Percentiles rank a stretch among this genome's conserved stretches.
Evolutionary conservation across 1,140 invertebrate genomes (phyloP).

Genomic region (Scaptomyza graminum): DNA sequence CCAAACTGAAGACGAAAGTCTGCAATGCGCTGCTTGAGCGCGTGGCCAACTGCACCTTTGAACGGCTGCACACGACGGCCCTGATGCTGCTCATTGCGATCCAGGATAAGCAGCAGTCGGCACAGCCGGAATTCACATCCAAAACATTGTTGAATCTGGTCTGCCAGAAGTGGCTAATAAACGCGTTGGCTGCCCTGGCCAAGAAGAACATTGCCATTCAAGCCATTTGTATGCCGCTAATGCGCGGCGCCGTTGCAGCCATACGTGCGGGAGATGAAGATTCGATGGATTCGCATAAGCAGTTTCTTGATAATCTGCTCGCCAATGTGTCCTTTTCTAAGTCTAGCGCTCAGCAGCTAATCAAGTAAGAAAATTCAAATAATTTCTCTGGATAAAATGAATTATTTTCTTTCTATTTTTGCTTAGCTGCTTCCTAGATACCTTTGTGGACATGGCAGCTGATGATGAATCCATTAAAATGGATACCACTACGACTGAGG

Average conservation of each 20-base stretch:
- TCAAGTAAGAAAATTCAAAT: conserved; percentile 82
- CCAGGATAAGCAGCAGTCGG: conserved; percentile 85
- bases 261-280: conserved; percentile 48
- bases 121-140: conserved; percentile 68
- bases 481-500: conserved; percentile 25
- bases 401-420: neutral
- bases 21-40: conserved; percentile 84
- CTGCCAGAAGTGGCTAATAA: conserved; percentile 65
- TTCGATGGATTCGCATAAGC: conserved; percentile 34
- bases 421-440: conserved; percentile 84
- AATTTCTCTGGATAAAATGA: neutral
- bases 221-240: conserved; percentile 62
- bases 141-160: conserved; percentile 68
- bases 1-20: conserved; percentile 86
- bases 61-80: conserved; percentile 65
- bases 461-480: conserved; percentile 10
- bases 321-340: conserved; percentile 55
- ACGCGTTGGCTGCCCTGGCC: conserved; percentile 47
- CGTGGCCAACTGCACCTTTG: conserved; percentile 63
- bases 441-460: conserved; percentile 40
- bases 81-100: conserved; percentile 86
- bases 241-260: conserved; percentile 51
- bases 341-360: conserved; percentile 80
- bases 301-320: conserved; percentile 64
- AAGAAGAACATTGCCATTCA: conserved; percentile 67